Conservation (phyloP, 2,113 vertebrate genomes). For the Paratilapia polleni region DNA sequence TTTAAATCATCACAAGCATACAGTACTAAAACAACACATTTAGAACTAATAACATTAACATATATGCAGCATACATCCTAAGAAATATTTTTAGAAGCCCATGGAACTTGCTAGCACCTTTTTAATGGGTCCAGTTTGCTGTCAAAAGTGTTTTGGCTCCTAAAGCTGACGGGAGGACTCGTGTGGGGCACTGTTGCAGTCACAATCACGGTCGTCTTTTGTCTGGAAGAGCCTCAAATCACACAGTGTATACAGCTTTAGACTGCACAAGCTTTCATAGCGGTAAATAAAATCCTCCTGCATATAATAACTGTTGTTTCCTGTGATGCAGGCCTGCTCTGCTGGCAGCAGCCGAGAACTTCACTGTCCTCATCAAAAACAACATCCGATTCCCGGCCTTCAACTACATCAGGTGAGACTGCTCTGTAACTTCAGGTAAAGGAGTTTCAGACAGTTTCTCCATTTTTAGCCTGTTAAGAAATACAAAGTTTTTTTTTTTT, state of each 20-base stretch:
- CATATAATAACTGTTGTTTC: background rate
- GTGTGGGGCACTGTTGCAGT: background rate
- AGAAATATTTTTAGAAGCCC: fast-evolving
- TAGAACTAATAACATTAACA: background rate
- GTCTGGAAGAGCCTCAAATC: background rate
- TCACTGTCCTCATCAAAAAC: slow-evolving; percentile 88
- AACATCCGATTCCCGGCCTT: slow-evolving; percentile 86
- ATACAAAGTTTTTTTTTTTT: background rate
- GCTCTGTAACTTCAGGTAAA: background rate
- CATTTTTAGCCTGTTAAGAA: background rate
- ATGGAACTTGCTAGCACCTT: background rate
- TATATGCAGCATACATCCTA: background rate
- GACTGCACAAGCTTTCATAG: background rate
- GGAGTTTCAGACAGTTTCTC: too few species aligned
- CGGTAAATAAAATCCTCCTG: background rate
- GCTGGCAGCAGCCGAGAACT: slow-evolving; percentile 84
- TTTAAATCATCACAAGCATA: background rate
- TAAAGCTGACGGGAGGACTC: background rate
- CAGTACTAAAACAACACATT: background rate
- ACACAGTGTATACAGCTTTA: background rate
- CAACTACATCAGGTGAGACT: slow-evolving; percentile 79
- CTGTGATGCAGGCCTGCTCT: slow-evolving; percentile 77
- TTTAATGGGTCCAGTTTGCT: background rate
- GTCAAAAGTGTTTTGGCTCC: background rate
- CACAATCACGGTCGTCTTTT: background rate